A percentile compares a stretch with the other conserved stretches of the same genome.
Evolutionary conservation across 2,888 invertebrate species (phyloP).

Genomic region (Helicoverpa assulta): DNA sequence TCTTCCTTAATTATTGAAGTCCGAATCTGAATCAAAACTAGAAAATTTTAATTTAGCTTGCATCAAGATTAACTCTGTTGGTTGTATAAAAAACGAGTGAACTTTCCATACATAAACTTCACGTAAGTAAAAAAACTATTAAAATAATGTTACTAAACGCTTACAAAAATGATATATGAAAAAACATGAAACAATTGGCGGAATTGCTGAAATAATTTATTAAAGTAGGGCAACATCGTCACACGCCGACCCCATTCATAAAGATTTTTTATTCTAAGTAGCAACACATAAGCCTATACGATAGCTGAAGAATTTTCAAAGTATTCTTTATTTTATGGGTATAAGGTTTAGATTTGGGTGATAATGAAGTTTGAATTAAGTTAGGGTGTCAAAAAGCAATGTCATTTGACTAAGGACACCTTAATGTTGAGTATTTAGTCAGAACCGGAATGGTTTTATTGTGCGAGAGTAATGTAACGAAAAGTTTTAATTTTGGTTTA

Average conservation of each 20-base stretch:
- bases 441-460: conserved; percentile 83
- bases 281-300: conserved; percentile 44
- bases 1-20: not conserved
- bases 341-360: conserved; percentile 58
- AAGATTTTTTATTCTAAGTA: conserved; percentile 77
- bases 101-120: not conserved
- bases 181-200: conserved; percentile 81
- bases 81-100: too few relatives aligned
- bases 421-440: conserved; percentile 88
- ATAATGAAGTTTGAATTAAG: conserved; percentile 35
- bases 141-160: not conserved
- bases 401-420: conserved; percentile 88
- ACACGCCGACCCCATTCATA: conserved; percentile 84
- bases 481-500: conserved; percentile 90
- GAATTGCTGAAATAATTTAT: conserved; percentile 82
- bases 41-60: too few relatives aligned
- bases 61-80: too few relatives aligned
- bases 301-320: conserved; percentile 25
- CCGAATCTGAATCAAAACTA: not conserved
- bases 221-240: conserved; percentile 80
- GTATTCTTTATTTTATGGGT: conserved; percentile 10
- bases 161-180: conserved; percentile 51
- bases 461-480: conserved; percentile 88
- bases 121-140: not conserved
- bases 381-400: conserved; percentile 62